Evolutionary conservation across 2,888 invertebrate genomes (phyloP).

Genomic region (Rhingia rostrata): DNA sequence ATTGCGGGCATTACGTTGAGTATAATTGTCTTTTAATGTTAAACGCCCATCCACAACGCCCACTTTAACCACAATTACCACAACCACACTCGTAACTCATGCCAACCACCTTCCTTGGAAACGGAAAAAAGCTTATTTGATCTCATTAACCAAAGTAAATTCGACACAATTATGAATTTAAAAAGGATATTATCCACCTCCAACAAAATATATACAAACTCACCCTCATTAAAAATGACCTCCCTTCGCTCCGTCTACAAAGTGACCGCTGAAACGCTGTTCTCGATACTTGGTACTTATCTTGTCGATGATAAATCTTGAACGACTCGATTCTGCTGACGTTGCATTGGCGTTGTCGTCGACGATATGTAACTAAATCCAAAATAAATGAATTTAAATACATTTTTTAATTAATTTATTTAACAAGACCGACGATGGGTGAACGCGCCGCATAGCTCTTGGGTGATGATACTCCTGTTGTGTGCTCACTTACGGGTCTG

Average conservation of each 20-base stretch:
- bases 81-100: slow-evolving; percentile 18
- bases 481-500: slow-evolving; percentile 34
- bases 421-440: slow-evolving; percentile 62
- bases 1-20: background rate
- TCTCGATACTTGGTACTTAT: slow-evolving; percentile 28
- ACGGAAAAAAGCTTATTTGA: slow-evolving; percentile 23
- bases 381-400: slow-evolving; percentile 73
- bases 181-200: background rate
- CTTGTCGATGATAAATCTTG: slow-evolving; percentile 55
- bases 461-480: background rate
- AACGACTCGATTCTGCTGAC: slow-evolving; percentile 29
- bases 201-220: slow-evolving; percentile 28
- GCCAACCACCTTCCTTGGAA: background rate
- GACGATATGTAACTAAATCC: slow-evolving; percentile 67
- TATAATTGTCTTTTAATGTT: slow-evolving; percentile 30
- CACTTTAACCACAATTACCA: slow-evolving; percentile 36
- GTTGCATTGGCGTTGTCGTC: slow-evolving; percentile 23
- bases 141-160: slow-evolving; percentile 27
- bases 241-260: slow-evolving; percentile 25
- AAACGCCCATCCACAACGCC: background rate
- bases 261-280: slow-evolving; percentile 16
- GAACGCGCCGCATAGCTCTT: slow-evolving; percentile 15
- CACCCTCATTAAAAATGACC: slow-evolving; percentile 47
- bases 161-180: slow-evolving; percentile 30
- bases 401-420: slow-evolving; percentile 73